Base-by-base conservation (phyloP, 2,797 vertebrate genomes). In the Manis javanica region DNA sequence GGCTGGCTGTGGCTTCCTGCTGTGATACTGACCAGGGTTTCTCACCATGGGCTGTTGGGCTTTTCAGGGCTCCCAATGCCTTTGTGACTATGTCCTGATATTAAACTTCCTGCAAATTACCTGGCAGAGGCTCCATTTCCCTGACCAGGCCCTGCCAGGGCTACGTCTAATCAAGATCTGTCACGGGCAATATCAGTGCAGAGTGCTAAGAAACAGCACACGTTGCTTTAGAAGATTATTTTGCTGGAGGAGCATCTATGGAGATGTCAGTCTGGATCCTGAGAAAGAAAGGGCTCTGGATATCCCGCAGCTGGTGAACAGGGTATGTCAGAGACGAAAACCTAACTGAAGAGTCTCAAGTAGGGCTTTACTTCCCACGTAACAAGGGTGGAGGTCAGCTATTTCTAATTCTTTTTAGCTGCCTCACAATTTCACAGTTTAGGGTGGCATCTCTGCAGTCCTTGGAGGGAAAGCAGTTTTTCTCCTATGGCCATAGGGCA, bases 211-310 rank as follows among this genome's bases (percentile, higher is more conserved):
- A 83, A 93, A 86, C 26, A 78, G 16, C 37, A 79, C 51, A 71
- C 23, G 29, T 94, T 75, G 72, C 71, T 91, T 92, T 86, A 77
- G 1, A 78, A 53, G 19, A 88, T n/a, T 94, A 49, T 91, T 91
- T 93, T 97, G 37, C 63, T 23, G n/a, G 64, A 49, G 39, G 37
- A 79, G 2, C 29, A 68, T 66, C 94, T 64, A 13, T 63, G 34
- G 51, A 66, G 46, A 81, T 63, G 5, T 51, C 34, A 89, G 34
- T 10, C 21, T 92, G 24, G 19, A 91, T 55, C 51, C 63, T 21
- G 63, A 93, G 71, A 72, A 69, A 9, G 24, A 88, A 84, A 18
- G 15, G 21, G 29, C 13, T 31, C 42, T 69, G 37, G 12, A 55
- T 93, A 19, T 93, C 87, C 75, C 23, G n/a, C 21, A 63, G 49